Percentiles rank a stretch among this genome's conserved stretches.
These are phyloP conservation scores for Tamandua tetradactyla DNA, from an alignment of 2,797 vertebrate genomes.

Conservation along the genomic window DNA sequence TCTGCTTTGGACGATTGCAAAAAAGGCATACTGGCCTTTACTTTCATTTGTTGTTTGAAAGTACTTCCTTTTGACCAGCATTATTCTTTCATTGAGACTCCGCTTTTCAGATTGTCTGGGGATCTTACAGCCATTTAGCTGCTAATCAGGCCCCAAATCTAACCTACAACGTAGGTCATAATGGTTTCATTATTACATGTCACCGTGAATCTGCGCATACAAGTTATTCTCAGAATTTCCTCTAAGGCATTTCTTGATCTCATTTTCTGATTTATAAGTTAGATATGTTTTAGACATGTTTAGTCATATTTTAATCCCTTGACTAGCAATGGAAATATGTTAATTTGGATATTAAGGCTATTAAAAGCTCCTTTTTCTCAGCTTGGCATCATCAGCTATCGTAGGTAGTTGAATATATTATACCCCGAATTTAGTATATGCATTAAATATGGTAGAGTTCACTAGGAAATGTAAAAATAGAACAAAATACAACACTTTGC, in stretches of 20 bases:
- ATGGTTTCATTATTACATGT: slow-evolving; percentile 1
- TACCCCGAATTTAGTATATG: slow-evolving; percentile 66
- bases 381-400: slow-evolving; percentile 25
- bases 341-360: slow-evolving; percentile 1
- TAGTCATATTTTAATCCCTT: neutral
- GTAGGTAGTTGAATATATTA: slow-evolving; percentile 72
- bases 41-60: neutral
- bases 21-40: neutral
- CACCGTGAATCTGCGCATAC: neutral
- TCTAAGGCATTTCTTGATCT: slow-evolving; percentile 9
- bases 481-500: slow-evolving; percentile 85
- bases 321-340: neutral
- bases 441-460: slow-evolving; percentile 76
- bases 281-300: neutral
- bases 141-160: neutral
- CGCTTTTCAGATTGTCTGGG: neutral
- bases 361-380: slow-evolving; percentile 55
- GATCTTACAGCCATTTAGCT: no score
- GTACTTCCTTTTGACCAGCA: neutral
- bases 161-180: neutral
- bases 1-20: neutral
- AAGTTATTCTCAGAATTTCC: neutral
- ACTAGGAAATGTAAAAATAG: slow-evolving; percentile 77
- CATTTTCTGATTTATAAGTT: neutral
- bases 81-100: neutral